These are phyloP conservation scores for Idaea biselata DNA, from an alignment of 2,888 invertebrate genomes.

Conservation along the genomic window DNA sequence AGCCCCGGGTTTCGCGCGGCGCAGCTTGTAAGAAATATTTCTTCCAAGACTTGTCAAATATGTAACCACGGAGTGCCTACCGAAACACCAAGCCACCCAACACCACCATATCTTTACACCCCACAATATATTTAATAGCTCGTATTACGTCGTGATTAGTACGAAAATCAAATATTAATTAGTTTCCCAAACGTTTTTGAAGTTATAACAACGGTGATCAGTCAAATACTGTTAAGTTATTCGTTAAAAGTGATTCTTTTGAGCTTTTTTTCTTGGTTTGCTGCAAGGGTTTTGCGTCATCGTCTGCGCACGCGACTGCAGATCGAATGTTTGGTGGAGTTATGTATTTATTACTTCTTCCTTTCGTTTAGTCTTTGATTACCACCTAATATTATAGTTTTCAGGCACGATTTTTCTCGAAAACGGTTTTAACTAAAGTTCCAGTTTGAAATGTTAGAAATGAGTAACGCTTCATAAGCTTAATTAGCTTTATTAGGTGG, in stretches of 20 bases:
- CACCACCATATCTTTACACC: conserved; percentile 6
- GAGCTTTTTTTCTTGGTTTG: conserved; percentile 37
- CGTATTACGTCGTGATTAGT: conserved; percentile 16
- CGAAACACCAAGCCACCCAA: conserved; percentile 16
- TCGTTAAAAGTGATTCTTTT: conserved; percentile 27
- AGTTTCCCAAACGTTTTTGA: conserved; percentile 13
- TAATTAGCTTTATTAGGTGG: no score
- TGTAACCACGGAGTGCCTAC: conserved; percentile 7
- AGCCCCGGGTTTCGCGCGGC: no score
- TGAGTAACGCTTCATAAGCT: no score
- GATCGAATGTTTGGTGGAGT: conserved; percentile 8
- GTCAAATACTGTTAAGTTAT: conserved; percentile 43
- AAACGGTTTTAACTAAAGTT: no score
- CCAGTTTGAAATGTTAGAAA: no score
- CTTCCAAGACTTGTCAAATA: conserved; percentile 28
- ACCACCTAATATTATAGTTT: no score
- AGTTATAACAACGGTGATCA: conserved; percentile 42
- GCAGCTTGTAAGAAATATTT: no score
- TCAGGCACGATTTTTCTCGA: no score
- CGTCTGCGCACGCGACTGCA: conserved; percentile 60
- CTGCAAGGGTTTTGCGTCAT: conserved; percentile 62
- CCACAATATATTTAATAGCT: neutral
- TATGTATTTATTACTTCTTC: neutral
- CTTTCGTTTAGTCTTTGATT: no score
- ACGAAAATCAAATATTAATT: conserved; percentile 20